Percentiles rank a stretch among this genome's conserved stretches.
phyloP scores from a whole-genome alignment of 92 coral and sea anemone species.

The Ricordea florida region DNA sequence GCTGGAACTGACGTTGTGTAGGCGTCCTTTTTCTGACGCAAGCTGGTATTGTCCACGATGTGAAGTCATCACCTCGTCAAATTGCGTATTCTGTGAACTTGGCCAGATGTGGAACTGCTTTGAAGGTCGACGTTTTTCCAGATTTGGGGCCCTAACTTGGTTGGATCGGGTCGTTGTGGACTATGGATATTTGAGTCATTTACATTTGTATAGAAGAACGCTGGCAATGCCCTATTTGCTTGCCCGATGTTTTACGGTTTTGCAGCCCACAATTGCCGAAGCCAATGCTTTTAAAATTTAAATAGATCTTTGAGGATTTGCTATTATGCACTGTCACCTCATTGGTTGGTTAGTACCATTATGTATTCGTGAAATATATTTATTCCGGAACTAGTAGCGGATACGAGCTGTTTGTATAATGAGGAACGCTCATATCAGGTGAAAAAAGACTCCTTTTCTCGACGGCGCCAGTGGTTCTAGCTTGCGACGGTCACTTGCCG shows the following conservation, averaged over 20 bases:
- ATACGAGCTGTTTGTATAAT: conserved; percentile 80
- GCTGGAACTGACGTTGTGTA: too few species aligned
- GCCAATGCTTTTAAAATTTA: conserved; percentile 67
- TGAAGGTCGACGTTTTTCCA: too few species aligned
- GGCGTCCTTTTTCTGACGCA: too few species aligned
- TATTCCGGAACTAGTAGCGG: conserved; percentile 97
- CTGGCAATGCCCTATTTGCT: conserved; percentile 3
- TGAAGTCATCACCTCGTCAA: too few species aligned
- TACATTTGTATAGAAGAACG: conserved; percentile 20
- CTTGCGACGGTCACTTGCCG: conserved; percentile 16
- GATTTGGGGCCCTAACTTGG: too few species aligned
- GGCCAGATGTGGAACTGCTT: too few species aligned
- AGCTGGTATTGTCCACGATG: too few species aligned
- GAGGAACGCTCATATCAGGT: conserved; percentile 53
- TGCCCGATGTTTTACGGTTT: conserved; percentile 31
- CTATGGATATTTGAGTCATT: conserved; percentile 9
- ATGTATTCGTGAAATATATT: conserved; percentile 76
- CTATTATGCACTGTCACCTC: conserved; percentile 39
- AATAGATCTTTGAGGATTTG: conserved; percentile 73
- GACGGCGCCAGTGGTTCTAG: conserved; percentile 8
- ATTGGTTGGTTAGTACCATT: conserved; percentile 67
- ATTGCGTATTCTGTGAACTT: too few species aligned
- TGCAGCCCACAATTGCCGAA: conserved; percentile 43
- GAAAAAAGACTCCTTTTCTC: conserved; percentile 13
- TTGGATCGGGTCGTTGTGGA: too few species aligned